Evolutionary conservation across 2,888 invertebrate genomes (phyloP).

Genomic region (Crematogaster levior): DNA sequence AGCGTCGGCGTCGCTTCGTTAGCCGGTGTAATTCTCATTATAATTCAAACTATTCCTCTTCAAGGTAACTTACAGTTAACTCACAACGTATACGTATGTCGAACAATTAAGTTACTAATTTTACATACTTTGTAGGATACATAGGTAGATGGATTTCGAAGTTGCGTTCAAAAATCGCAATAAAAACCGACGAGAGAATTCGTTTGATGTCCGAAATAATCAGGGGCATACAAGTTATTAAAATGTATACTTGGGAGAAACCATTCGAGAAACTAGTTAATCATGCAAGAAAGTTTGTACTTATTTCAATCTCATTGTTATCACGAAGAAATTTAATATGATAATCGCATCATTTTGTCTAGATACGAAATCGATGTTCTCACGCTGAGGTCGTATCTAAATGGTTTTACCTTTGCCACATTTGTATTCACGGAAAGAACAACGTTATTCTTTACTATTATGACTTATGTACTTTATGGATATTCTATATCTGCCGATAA

Average conservation of each 20-base stretch:
- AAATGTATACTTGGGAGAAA: constrained; percentile 95
- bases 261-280: constrained; percentile 91
- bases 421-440: constrained; percentile 94
- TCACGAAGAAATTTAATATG: background rate
- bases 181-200: constrained; percentile 90
- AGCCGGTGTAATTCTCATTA: constrained; percentile 88
- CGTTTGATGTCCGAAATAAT: constrained; percentile 93
- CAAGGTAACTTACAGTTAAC: constrained; percentile 85
- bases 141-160: constrained; percentile 86
- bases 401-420: constrained; percentile 88
- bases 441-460: constrained; percentile 93
- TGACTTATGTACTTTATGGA: constrained; percentile 90
- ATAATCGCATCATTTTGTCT: background rate
- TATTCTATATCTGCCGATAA: constrained; percentile 87
- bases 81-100: background rate
- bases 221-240: constrained; percentile 92
- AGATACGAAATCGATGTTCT: constrained; percentile 91
- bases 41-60: constrained; percentile 86
- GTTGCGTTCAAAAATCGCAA: constrained; percentile 86
- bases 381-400: constrained; percentile 89
- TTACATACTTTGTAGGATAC: constrained; percentile 83
- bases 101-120: background rate
- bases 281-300: constrained; percentile 88
- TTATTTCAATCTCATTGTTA: constrained; percentile 2
- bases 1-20: constrained; percentile 87